Evolutionary conservation across 2,113 vertebrate genomes (phyloP).

Genomic region (Clarias magur): DNA sequence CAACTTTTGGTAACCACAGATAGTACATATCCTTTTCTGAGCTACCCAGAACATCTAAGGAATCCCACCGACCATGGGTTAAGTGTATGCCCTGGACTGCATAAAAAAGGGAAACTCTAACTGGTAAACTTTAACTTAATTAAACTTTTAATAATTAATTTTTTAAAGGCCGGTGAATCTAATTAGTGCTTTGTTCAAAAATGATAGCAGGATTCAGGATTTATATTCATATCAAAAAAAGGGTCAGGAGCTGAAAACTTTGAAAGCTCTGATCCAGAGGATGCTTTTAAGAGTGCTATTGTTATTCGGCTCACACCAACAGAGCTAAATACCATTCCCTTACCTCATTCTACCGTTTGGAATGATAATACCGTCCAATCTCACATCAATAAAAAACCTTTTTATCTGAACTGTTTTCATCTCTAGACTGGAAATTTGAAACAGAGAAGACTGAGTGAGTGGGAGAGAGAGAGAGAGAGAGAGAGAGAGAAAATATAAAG

Average conservation of each 20-base stretch:
- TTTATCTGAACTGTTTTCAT: conserved; percentile 46
- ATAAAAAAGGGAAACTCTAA: neutral
- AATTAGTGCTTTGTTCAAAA: conserved; percentile 1
- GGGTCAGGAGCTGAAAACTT: conserved; percentile 24
- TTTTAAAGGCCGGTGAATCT: conserved; percentile 1
- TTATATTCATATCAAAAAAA: conserved; percentile 27
- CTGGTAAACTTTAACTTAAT: neutral
- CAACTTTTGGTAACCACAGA: neutral
- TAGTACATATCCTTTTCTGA: neutral
- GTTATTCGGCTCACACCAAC: conserved; percentile 36
- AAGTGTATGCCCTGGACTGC: neutral
- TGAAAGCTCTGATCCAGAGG: conserved; percentile 18
- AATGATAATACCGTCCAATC: conserved; percentile 42
- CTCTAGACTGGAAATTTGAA: conserved; percentile 29
- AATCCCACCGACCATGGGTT: neutral
- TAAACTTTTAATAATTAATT: neutral
- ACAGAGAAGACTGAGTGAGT: neutral
- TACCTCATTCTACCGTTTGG: conserved; percentile 33
- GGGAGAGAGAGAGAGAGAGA: conserved; percentile 24
- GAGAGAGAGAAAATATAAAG: conserved; percentile 3
- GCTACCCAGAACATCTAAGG: neutral
- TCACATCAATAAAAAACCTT: conserved; percentile 30
- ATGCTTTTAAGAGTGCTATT: conserved; percentile 30
- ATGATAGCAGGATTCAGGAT: neutral
- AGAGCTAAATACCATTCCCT: conserved; percentile 38